Conservation (phyloP, 2,888 invertebrate species). For the Hirtodrosophila confusa region DNA sequence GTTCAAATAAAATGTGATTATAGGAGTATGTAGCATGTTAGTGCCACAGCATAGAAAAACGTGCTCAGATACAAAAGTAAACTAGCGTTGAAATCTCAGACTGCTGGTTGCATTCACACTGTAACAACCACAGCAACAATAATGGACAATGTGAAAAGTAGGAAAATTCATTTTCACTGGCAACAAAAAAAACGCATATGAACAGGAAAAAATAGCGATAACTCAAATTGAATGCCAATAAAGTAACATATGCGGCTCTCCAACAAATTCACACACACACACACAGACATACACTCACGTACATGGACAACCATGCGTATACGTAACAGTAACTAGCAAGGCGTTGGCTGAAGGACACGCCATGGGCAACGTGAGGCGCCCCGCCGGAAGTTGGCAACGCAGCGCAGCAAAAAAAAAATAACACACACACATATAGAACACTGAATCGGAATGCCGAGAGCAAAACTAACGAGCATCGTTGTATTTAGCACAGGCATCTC, state of each 20-base stretch:
- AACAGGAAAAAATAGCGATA: conserved; percentile 81
- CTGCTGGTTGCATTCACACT: conserved; percentile 51
- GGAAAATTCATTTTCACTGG: conserved; percentile 70
- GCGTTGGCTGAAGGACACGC: conserved; percentile 67
- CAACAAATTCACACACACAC: conserved; percentile 37
- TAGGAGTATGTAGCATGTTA: conserved; percentile 31
- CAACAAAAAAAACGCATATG: conserved; percentile 58
- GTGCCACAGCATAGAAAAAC: conserved; percentile 40
- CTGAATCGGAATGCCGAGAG: conserved; percentile 62
- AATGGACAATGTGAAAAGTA: conserved; percentile 59
- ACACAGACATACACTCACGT: conserved; percentile 21
- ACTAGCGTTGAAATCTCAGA: conserved; percentile 65
- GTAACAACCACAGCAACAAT: conserved; percentile 24
- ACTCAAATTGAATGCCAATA: conserved; percentile 83
- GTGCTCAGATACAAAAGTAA: conserved; percentile 54
- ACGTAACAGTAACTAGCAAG: conserved; percentile 67
- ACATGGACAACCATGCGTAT: conserved; percentile 38
- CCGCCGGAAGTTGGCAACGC: conserved; percentile 61
- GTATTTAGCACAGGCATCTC: conserved; percentile 63
- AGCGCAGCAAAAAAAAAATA: conserved; percentile 25
- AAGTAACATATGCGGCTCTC: conserved; percentile 78
- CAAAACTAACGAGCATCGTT: conserved; percentile 72
- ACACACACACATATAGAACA: conserved; percentile 27
- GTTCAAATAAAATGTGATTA: conserved; percentile 75
- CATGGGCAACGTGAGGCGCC: conserved; percentile 45